phyloP scores from a whole-genome alignment of 2,888 invertebrate species.

The Pollenia labialis region DNA sequence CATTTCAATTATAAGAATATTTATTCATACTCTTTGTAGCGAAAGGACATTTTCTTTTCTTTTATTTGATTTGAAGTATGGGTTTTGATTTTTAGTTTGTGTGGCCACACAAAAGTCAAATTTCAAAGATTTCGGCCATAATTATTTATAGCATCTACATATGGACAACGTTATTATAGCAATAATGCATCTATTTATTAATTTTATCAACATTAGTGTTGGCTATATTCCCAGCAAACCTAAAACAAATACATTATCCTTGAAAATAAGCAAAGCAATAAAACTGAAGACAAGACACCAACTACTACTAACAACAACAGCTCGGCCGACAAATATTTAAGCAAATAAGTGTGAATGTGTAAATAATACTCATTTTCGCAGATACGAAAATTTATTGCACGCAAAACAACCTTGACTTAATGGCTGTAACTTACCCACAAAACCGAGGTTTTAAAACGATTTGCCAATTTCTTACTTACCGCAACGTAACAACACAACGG shows the following conservation, averaged over 20 bases:
- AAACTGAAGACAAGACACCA: slow-evolving; percentile 34
- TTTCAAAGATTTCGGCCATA: slow-evolving; percentile 16
- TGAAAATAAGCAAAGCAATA: slow-evolving; percentile 54
- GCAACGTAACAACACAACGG: slow-evolving; percentile 35
- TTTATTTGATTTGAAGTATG: slow-evolving; percentile 12
- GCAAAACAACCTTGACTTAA: slow-evolving; percentile 72
- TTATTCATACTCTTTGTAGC: slow-evolving; percentile 20
- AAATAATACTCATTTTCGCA: slow-evolving; percentile 11
- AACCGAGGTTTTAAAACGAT: slow-evolving; percentile 58
- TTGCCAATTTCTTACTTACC: slow-evolving; percentile 69
- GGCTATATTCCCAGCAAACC: slow-evolving; percentile 47
- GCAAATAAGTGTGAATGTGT: slow-evolving; percentile 56
- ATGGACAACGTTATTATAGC: background rate
- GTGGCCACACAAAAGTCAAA: slow-evolving; percentile 54
- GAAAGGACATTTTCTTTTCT: slow-evolving; percentile 17
- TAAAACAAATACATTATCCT: slow-evolving; percentile 61
- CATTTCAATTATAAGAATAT: slow-evolving; percentile 69
- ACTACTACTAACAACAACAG: slow-evolving; percentile 28
- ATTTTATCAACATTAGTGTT: slow-evolving; percentile 27
- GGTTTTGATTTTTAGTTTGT: slow-evolving; percentile 48
- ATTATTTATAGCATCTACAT: background rate
- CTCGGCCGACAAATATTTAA: slow-evolving; percentile 12
- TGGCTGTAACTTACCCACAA: slow-evolving; percentile 69
- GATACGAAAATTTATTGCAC: slow-evolving; percentile 68
- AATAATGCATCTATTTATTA: slow-evolving; percentile 2